Evolutionary conservation across 2,113 vertebrate species (phyloP), one percentile per base, ranked within the genome.

Genomic region (Sphaerodactylus townsendi): DNA sequence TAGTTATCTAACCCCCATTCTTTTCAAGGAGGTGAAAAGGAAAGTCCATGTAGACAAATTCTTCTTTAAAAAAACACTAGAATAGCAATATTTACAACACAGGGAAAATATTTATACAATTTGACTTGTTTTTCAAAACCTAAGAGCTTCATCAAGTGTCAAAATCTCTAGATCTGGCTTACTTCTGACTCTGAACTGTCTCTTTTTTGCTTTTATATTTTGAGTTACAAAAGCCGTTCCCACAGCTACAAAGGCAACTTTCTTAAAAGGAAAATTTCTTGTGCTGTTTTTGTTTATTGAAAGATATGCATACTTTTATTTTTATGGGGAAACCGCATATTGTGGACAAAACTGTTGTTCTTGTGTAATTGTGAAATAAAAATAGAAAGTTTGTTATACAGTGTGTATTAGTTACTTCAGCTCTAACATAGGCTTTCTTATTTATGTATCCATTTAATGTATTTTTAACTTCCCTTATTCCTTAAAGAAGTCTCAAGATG

Each of bases 61-160:
- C 91, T 81, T 14, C 68, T 33, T 66, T 82, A 81, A 83, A 82
- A 87, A 88, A 53, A 25, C 81, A 66, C 17, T 19, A 75, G 11
- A 80, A 53, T 86, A 66, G 74, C 86, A 88, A 59, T 66, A 85
- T 91, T 15, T 81, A 14, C 91, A 90, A 87, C 39, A 79, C 30
- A 87, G 79, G 86, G 90, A 86, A 94, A 90, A 88, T 86, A 59
- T 92, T 93, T 92, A 86, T 53, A 85, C 84, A 73, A 11, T 84
- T 84, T 81, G 77, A 90, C 79, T 92, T 90, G 77, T 74, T 92
- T 94, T 84, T 86, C 83, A 89, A 88, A 90, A 88, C 74, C 77
- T 71, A 17, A 78, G 75, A n/a, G 33, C 48, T 88, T 90, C 90
- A 65, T 81, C 68, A 91, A 79, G 91, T 87, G 83, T 86, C 85